These are phyloP conservation scores for Drosophila paracracens DNA, from an alignment of 2,888 invertebrate species.

Conservation along the genomic window DNA sequence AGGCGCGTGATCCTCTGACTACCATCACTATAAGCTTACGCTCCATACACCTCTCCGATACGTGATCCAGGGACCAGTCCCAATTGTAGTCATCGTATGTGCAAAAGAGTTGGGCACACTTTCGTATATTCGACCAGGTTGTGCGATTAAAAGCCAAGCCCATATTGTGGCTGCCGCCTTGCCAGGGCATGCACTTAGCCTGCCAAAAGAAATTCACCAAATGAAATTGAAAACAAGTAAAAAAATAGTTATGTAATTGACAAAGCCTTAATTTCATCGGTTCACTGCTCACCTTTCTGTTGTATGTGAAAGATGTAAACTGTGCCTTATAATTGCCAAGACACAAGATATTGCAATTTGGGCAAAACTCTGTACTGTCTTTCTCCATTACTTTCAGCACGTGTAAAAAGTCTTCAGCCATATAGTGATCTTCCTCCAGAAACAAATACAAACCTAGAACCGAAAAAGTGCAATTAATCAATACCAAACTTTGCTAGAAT, in stretches of 20 bases:
- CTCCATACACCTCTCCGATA: conserved; percentile 93
- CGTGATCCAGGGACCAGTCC: conserved; percentile 98
- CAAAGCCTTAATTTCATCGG: background rate
- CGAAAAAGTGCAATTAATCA: background rate
- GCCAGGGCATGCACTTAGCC: conserved; percentile 97
- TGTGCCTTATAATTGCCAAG: conserved; percentile 98
- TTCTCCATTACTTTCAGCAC: conserved; percentile 92
- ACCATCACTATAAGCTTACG: conserved; percentile 94
- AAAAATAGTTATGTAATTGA: background rate
- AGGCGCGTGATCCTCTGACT: conserved; percentile 96
- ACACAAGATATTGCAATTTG: conserved; percentile 95
- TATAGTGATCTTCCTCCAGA: conserved; percentile 98
- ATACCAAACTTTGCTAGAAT: background rate
- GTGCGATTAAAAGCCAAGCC: conserved; percentile 97
- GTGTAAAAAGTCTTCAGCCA: conserved; percentile 97
- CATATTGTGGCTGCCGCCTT: conserved; percentile 99
- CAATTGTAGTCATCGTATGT: conserved; percentile 99
- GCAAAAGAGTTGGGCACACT: conserved; percentile 94
- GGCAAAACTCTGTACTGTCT: conserved; percentile 91
- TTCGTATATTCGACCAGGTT: conserved; percentile 93
- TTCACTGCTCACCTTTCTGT: conserved; percentile 87
- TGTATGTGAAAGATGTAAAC: conserved; percentile 90
- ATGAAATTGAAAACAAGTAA: background rate
- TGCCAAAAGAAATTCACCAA: conserved; percentile 78
- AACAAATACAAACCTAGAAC: conserved; percentile 87